Evolutionary conservation across 2,888 invertebrate genomes (phyloP), one percentile per base, ranked within the genome.

Genomic region (Drosophila setosimentum): DNA sequence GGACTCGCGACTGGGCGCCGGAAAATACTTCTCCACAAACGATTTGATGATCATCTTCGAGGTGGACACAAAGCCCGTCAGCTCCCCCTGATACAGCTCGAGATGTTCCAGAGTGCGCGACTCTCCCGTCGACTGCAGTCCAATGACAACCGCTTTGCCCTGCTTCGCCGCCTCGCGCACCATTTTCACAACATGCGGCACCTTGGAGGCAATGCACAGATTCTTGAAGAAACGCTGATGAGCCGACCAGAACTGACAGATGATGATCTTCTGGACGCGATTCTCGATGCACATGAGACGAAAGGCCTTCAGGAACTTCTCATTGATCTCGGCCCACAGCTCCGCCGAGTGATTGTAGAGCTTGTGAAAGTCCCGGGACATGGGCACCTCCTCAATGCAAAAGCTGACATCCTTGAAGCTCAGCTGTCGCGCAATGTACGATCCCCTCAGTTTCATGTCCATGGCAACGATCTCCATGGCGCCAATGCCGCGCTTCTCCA

Each of bases 191-290:
- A 96, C 96, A 93, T 96, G 96, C 90, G 95, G 95, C 48, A 96
- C 98, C 95, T 99, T 99, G 24, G 99, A 97, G 0, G 99, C 99
- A 82, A 99, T 99, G 93, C 99, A 99, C 18, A 99, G 95, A 92
- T 99, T 99, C 93, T 99, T 99, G 94, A 99, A 99, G 94, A 99
- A 99, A 65, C 99, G 94, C 93, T 99, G 99, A 94, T 99, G 99
- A n/a, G 99, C 96, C 0, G 99, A 98, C 99, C 99, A 99, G 94
- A 99, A 99, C 94, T 99, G 99, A 0, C 99, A 98, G 98, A 99
- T 99, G 97, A 99, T 98, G 16, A 98, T 98, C 94, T 99, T 99
- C 92, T 96, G 96, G 96, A 98, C 97, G 60, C 97, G 95, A 80
- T 97, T 97, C 92, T 99, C 98, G 0, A 98, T 98, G 93, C 98